These are phyloP conservation scores for Drosophila anomalata DNA, from an alignment of 2,888 invertebrate species.

Conservation along the genomic window DNA sequence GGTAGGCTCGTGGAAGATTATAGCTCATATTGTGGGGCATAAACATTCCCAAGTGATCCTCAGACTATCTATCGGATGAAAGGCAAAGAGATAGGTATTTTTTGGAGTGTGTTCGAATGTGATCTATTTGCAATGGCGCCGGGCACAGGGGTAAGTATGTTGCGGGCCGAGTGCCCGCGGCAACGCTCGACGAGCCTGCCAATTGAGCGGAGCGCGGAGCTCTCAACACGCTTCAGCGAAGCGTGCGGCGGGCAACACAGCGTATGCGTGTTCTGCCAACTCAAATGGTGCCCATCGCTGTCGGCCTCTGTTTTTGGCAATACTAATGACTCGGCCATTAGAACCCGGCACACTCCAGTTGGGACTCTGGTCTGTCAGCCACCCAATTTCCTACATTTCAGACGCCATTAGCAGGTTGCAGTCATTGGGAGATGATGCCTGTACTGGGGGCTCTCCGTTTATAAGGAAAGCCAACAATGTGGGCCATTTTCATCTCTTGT, in stretches of 20 bases:
- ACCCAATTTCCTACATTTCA: conserved; percentile 20
- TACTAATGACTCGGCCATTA: conserved; percentile 43
- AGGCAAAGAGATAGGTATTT: neutral
- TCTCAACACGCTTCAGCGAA: conserved; percentile 78
- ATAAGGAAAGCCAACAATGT: neutral
- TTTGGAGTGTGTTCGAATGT: conserved; percentile 5
- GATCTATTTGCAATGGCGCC: conserved; percentile 45
- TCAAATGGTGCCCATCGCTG: conserved; percentile 56
- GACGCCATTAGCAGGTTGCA: too few species aligned
- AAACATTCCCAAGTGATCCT: too few species aligned
- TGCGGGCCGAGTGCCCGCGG: conserved; percentile 14
- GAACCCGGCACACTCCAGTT: conserved; percentile 38
- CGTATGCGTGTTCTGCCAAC: conserved; percentile 73
- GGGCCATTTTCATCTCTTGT: conserved; percentile 7
- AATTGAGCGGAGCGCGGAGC: conserved; percentile 71
- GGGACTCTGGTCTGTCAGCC: conserved; percentile 12
- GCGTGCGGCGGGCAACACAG: conserved; percentile 64
- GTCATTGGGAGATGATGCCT: too few species aligned
- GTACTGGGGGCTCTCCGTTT: too few species aligned
- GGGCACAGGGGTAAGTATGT: conserved; percentile 11
- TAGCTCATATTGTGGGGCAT: neutral
- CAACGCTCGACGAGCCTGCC: conserved; percentile 69
- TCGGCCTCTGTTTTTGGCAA: conserved; percentile 27
- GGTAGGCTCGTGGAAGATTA: neutral
- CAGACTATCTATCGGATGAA: too few species aligned